These are phyloP conservation scores for Hymenochirus boettgeri DNA, from an alignment of 2,113 vertebrate genomes.

Conservation along the genomic window DNA sequence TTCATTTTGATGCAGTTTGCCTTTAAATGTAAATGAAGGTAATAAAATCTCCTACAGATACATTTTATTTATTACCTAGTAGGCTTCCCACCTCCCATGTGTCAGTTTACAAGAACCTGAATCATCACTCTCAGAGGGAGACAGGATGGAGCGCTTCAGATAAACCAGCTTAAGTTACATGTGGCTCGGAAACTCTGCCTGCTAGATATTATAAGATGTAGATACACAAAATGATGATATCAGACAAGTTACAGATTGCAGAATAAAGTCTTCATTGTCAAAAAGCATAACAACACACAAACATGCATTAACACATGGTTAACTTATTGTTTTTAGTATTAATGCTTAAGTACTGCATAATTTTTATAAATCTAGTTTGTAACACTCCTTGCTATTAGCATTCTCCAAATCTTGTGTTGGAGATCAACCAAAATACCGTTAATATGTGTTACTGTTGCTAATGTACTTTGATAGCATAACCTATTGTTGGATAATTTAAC, in stretches of 20 bases:
- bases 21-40: conserved; percentile 15
- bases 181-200: conserved; percentile 33
- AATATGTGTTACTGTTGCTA: too few relatives aligned
- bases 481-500: too few relatives aligned
- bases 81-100: conserved; percentile 32
- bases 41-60: not conserved
- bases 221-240: conserved; percentile 29
- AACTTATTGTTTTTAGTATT: too few relatives aligned
- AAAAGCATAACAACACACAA: too few relatives aligned
- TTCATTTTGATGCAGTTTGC: not conserved
- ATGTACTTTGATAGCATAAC: too few relatives aligned
- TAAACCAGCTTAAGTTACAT: conserved; percentile 36
- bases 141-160: conserved; percentile 35
- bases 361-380: too few relatives aligned
- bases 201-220: conserved; percentile 22
- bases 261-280: too few relatives aligned
- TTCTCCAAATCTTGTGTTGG: too few relatives aligned
- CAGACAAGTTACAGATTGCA: conserved; percentile 10
- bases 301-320: too few relatives aligned
- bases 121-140: conserved; percentile 37
- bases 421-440: too few relatives aligned
- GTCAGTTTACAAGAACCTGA: conserved; percentile 39
- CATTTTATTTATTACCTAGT: conserved; percentile 22
- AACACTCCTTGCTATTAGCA: too few relatives aligned
- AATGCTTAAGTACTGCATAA: too few relatives aligned